Conservation (phyloP, 1,140 invertebrate species). For the Hetaerina americana region DNA sequence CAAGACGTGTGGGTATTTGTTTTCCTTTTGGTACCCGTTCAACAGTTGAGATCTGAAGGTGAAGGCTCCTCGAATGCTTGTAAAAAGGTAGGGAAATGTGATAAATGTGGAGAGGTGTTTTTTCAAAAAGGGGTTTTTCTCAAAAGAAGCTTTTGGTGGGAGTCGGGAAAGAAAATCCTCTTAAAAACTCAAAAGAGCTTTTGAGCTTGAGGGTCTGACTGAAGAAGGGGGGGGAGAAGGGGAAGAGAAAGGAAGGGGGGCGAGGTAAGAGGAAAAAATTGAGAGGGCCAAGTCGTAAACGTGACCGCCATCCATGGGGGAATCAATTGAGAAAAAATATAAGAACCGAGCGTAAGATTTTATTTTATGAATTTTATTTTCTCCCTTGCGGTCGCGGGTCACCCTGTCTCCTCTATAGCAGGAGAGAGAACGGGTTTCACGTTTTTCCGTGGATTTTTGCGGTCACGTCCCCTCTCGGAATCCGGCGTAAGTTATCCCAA, state of each 20-base stretch:
- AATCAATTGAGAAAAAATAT: neutral
- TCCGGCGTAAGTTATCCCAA: too few relatives aligned
- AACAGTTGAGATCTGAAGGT: too few relatives aligned
- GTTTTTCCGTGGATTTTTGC: too few relatives aligned
- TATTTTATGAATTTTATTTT: too few relatives aligned
- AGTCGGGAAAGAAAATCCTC: neutral
- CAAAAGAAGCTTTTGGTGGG: neutral
- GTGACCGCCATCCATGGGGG: neutral
- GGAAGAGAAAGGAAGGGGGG: neutral
- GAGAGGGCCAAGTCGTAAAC: neutral
- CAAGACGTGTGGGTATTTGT: too few relatives aligned
- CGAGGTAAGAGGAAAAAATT: neutral
- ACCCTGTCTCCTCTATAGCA: neutral
- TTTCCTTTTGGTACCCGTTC: too few relatives aligned
- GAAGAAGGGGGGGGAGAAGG: neutral
- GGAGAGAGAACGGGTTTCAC: neutral
- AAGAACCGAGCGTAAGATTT: too few relatives aligned
- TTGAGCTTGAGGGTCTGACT: neutral
- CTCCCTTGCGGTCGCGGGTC: neutral
- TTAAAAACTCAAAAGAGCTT: neutral
- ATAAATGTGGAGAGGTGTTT: too few relatives aligned
- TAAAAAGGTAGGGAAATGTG: too few relatives aligned
- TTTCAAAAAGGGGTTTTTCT: neutral
- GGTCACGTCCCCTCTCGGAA: too few relatives aligned
- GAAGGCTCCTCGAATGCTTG: too few relatives aligned